Evolutionary conservation across 2,888 invertebrate genomes (phyloP), one percentile per base, ranked within the genome.

Genomic region (Ceratothoa steindachneri): DNA sequence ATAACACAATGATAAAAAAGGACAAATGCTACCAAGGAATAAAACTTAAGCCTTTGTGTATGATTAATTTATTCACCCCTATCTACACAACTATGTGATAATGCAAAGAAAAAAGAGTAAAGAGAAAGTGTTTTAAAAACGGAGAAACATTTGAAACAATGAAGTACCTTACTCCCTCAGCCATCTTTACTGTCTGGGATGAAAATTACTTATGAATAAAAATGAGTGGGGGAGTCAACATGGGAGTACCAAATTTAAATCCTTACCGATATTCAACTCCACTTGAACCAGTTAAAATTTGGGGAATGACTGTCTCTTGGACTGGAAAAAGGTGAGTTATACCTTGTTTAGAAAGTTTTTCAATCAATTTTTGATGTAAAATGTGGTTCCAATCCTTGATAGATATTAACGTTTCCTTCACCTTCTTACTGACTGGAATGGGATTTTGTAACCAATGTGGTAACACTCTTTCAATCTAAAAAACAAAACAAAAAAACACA

Each of bases 381-480:
- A 70, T 69, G 5, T 64, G 67, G 9, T 69, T 22, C 5, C 69
- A 65, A 27, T 66, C 67, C n/a, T 53, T 29, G 19, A 73, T 19
- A 9, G 53, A 2, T 9, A 29, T 24, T 9, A 72, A 51, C 15
- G 52, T 74, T 15, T 66, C 66, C 29, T 73, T 29, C 9, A 93
- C 86, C 83, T 90, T 89, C 19, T 89, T 89, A n/a, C 91, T 89
- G 73, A 97, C 89, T 67, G 91, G 85, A 55, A 89, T 88, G 2
- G 97, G 93, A 83, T 92, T 88, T 0, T 91, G 88, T 41, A 97
- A 84, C 97, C 97, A 97, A 80, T 90, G 87, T 0, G 97, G 96
- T 65, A 97, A 85, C 4, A 93, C 89, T 84, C 93, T 86, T 82
- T 90, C 88, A 0, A 93, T 90, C 77, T 77, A 31, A 31, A 22